A percentile compares a stretch with the other conserved stretches of the same genome.
Conservation (phyloP, 2,113 vertebrate genomes). For the Coreoperca whiteheadi region DNA sequence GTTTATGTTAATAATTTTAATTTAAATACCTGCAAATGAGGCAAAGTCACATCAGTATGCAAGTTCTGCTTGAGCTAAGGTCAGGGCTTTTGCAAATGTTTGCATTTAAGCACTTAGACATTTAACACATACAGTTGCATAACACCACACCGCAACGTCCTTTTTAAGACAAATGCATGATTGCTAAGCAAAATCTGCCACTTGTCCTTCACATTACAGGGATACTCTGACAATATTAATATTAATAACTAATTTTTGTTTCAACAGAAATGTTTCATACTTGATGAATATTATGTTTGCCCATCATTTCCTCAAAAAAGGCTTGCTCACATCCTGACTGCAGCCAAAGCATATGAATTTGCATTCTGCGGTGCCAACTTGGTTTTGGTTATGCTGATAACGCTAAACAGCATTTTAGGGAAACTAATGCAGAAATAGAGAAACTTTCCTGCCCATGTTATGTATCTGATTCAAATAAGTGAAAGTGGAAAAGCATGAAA, state of each 20-base stretch:
- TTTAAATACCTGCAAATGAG: conserved; percentile 31
- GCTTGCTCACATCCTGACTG: not conserved
- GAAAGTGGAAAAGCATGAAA: not conserved
- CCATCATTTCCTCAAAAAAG: not conserved
- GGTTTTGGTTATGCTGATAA: conserved; percentile 33
- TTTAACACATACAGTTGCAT: not conserved
- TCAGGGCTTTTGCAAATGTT: conserved; percentile 21
- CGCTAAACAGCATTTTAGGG: conserved; percentile 10
- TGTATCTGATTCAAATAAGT: conserved; percentile 12
- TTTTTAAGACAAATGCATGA: not conserved
- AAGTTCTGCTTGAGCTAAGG: not conserved
- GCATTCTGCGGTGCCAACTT: conserved; percentile 3
- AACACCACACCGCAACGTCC: not conserved
- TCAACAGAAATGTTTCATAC: not conserved
- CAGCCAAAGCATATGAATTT: conserved; percentile 8
- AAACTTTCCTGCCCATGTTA: not conserved
- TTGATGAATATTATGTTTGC: not conserved
- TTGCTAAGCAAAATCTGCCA: not conserved
- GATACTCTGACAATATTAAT: not conserved
- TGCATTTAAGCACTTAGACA: not conserved
- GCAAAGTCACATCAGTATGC: not conserved
- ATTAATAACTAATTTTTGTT: conserved; percentile 8
- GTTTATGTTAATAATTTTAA: conserved; percentile 7
- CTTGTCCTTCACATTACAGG: not conserved
- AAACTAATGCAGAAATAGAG: not conserved